phyloP scores from a whole-genome alignment of 37 sponge, comb jelly and placozoan genomes.

The Geodia barretti region DNA sequence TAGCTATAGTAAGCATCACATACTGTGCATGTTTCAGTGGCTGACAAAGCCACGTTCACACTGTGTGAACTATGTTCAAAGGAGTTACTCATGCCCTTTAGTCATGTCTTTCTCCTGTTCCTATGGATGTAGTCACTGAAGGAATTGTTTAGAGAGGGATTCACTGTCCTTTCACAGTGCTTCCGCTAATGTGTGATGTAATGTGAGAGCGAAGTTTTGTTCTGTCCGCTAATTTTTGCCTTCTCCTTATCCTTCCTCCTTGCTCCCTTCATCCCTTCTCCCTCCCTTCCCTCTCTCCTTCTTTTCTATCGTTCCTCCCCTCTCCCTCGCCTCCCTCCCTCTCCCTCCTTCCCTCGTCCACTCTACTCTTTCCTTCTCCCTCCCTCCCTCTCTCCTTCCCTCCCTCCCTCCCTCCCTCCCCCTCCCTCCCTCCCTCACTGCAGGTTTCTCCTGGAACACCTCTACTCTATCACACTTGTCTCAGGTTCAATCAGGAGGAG shows the following conservation, averaged over 20 bases:
- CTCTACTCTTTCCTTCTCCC: not conserved
- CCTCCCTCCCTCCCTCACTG: not conserved
- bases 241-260: not conserved
- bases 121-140: no score
- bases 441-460: not conserved
- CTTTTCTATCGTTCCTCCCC: not conserved
- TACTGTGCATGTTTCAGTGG: no score
- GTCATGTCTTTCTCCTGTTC: not conserved
- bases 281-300: not conserved
- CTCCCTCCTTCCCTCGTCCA: not conserved
- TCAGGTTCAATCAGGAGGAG: not conserved
- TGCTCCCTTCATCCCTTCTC: not conserved
- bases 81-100: not conserved
- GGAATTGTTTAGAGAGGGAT: no score
- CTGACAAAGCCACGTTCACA: no score
- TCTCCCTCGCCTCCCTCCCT: not conserved
- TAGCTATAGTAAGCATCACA: no score
- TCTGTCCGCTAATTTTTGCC: not conserved
- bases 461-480: not conserved
- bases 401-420: not conserved
- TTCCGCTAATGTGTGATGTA: no score
- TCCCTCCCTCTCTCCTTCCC: not conserved
- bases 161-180: no score
- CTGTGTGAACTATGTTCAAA: no score
- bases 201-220: no score